These are phyloP conservation scores for Coendou prehensilis DNA, from an alignment of 2,797 vertebrate genomes.

Conservation along the genomic window DNA sequence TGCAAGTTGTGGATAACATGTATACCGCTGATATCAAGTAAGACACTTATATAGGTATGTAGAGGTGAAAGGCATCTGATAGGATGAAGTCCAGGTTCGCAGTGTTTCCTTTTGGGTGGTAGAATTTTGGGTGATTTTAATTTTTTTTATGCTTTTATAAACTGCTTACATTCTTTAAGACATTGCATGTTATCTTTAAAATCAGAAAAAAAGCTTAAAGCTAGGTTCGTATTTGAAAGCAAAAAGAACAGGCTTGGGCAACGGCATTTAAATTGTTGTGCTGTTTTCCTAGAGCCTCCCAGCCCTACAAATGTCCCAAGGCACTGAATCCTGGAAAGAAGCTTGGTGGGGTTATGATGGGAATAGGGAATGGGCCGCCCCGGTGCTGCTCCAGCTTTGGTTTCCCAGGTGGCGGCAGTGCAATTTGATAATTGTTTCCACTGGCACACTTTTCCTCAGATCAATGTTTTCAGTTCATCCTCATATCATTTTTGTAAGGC, in stretches of 20 bases:
- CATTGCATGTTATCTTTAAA: conserved; percentile 15
- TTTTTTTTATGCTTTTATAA: conserved; percentile 53
- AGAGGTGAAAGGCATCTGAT: background rate
- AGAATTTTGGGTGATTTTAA: background rate
- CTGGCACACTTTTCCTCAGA: background rate
- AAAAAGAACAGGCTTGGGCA: background rate
- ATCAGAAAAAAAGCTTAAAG: conserved; percentile 1
- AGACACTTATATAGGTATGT: background rate
- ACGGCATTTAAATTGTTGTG: background rate
- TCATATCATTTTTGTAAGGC: background rate
- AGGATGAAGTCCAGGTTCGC: background rate
- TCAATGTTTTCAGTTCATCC: background rate
- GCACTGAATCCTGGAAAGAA: background rate
- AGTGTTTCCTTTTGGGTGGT: background rate
- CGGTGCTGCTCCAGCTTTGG: background rate
- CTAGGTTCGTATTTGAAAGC: background rate
- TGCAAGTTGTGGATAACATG: background rate
- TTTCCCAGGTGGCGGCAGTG: background rate
- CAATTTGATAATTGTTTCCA: conserved; percentile 4
- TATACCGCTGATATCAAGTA: background rate
- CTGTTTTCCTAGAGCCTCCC: background rate
- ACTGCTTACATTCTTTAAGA: conserved; percentile 19
- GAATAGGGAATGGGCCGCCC: background rate
- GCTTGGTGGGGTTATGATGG: background rate
- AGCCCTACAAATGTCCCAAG: background rate